Evolutionary conservation across 2,888 invertebrate species (phyloP), one percentile per base, ranked within the genome.

Genomic region (Carabus problematicus): DNA sequence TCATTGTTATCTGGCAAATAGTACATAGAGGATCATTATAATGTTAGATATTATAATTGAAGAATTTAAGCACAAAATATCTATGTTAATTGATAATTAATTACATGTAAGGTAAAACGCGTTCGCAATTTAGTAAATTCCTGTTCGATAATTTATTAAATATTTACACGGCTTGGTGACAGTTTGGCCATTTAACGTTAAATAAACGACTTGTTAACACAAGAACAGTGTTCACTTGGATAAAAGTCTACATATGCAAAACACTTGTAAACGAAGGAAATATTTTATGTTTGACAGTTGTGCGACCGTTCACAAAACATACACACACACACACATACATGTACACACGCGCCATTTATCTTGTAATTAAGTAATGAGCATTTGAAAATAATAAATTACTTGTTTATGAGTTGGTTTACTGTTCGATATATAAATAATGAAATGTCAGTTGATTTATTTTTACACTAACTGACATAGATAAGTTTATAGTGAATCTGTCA

Each of bases 181-280:
- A 62, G 62, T 49, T 45, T 12, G 45, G 49, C 49, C 14, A 62
- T 62, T 47, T 49, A 62, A 11, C 12, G 8, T 47, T 47, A 62
- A 62, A 62, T 62, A 62, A 62, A 62, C 49, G 43, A 49, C 49
- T 8, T 62, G 62, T 62, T 49, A 49, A 62, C 58, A 9, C 12
- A 18, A 9, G 8, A 59, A 42, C 40, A 40, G 42, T 41, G 42
- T 19, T 59, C 40, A 59, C 41, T 59, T 16, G 9, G 40, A 18
- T 56, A 56, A 56, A 56, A 56, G 39, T 39, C 52, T 12, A 39
- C 29, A 39, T 56, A 56, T 56, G 56, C 39, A 39, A 56, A 56
- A 56, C 29, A 39, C 56, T 54, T 18, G 54, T 45, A 45, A 45
- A 29, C 29, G 29, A 29, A 29, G 29, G 12, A 47, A 47, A 47